Evolutionary conservation across 2,888 invertebrate species (phyloP).

Genomic region (Rhodophaea formosa): DNA sequence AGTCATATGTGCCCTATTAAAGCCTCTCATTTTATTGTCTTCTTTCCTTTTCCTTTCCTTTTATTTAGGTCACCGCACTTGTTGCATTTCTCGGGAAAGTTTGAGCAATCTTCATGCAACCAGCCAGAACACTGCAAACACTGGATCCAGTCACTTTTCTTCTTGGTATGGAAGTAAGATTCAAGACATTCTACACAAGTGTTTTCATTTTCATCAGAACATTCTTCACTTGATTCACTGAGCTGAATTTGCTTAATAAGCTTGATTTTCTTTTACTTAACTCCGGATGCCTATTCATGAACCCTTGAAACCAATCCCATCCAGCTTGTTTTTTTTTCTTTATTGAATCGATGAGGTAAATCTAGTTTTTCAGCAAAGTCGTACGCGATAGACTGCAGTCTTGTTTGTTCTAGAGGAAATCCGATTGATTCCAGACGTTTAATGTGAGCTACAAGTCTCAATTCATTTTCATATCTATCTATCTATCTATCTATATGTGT

Average conservation of each 20-base stretch:
- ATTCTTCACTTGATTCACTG: not conserved
- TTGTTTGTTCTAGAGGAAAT: not conserved
- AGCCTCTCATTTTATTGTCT: not conserved
- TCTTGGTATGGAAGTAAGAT: not conserved
- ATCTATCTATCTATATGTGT: constrained; percentile 1
- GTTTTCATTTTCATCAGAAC: not conserved
- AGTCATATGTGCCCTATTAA: not conserved
- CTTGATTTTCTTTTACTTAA: constrained; percentile 3
- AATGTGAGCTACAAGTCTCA: constrained; percentile 1
- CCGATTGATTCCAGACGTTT: not conserved
- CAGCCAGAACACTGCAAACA: not conserved
- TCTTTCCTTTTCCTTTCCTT: constrained; percentile 2
- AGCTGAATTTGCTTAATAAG: too few relatives aligned
- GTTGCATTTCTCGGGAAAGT: not conserved
- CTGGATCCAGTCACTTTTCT: constrained; percentile 1
- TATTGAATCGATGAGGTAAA: constrained; percentile 4
- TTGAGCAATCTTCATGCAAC: constrained; percentile 5
- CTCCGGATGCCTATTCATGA: not conserved
- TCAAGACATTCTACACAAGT: constrained; percentile 1
- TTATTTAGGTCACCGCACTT: not conserved
- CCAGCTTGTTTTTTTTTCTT: not conserved
- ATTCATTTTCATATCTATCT: constrained; percentile 5
- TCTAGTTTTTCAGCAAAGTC: not conserved
- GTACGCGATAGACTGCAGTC: not conserved
- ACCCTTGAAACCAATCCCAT: constrained; percentile 11